Base-by-base conservation (phyloP, 2,113 vertebrate genomes). In the Hylia prasina region DNA sequence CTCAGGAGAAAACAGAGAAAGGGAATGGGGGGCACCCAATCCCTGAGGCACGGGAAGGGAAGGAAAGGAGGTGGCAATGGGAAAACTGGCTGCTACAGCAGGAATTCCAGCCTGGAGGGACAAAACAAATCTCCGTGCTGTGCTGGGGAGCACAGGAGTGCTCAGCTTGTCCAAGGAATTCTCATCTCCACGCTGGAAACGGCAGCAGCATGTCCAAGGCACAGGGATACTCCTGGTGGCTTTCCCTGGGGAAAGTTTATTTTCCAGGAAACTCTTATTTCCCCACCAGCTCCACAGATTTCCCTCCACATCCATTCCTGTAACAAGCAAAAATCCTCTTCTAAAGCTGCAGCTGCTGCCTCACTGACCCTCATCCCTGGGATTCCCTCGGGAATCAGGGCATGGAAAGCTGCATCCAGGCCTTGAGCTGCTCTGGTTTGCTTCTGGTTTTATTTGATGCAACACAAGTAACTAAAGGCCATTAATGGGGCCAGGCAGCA, bases 401-500 rank as follows among this genome's bases (percentile, higher is more conserved):
- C 48, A 58, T 8, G 64, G 72, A 42, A 53, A 82, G n/a, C 53
- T 33, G 15, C 58, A 66, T 9, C 78, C 65, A 33, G 42, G 37
- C 42, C 23, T 39, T 19, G 5, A 13, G 45, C 15, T 5, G 0
- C 51, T 39, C 51, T 4, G 7, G 14, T 51, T 65, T 11, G 7
- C 14, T 21, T 21, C 25, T 23, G 14, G 5, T 15, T 73, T 64
- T 15, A 3, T 64, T 56, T 57, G 54, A 13, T 16, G 20, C 79
- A 14, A 21, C 39, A 15, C 2, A 10, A 24, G 30, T 7, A 39
- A 39, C 24, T 8, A 42, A 18, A 35, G 51, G 31, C 17, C 22
- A 15, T 3, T 4, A 15, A 6, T 10, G 8, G 37, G 17, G 21
- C 27, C 13, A 63, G 1, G 9, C 9, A n/a, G n/a, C 15, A 23